Base-by-base conservation (phyloP, 2,797 vertebrate species). In the Tragopan temminckii region DNA sequence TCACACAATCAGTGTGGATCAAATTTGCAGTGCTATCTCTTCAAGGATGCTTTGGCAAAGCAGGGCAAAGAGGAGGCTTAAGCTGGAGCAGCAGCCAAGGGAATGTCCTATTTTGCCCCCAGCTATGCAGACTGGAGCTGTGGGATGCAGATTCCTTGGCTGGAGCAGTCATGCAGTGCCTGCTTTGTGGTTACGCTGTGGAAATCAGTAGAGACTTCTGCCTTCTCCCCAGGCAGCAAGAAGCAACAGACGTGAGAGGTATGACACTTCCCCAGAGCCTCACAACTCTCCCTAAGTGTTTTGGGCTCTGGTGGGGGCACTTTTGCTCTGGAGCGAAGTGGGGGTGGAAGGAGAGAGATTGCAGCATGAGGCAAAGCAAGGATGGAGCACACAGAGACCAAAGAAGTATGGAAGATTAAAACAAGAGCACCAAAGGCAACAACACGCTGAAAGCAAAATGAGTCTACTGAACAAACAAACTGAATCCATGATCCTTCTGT, bases 1-100 rank as follows among this genome's bases (percentile, higher is more conserved):
- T 25, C 69, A 14, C 8, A 17, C 33, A 13, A 7, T 5, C 24
- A 42, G 36, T 0, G 2, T 13, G 38, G 77, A 42, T 3, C 1
- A 7, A 58, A 89, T 81, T 67, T 59, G 81, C 71, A 50, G 40
- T 1, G 2, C 7, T 31, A 1, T 29, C 5, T 31, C 58, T 17
- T 70, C 9, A 1, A 35, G 50, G 42, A 7, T 78, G 80, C 50
- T 89, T 52, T 80, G 66, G 57, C 64, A 55, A 45, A 88, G 38
- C 16, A 88, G 29, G 46, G 53, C 25, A 48, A 35, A 29, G 62
- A 55, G 62, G 63, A 53, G 48, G 25, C 5, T 83, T 35, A 76
- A 71, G 48, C 53, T 81, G 79, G 35, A 71, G 58, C 29, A 64
- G 6, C 33, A 58, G 52, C 21, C 35, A 61, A 77, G 61, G 42